Evolutionary conservation across 1,140 invertebrate species (phyloP), one percentile per base, ranked within the genome.

Genomic region (Tribolium castaneum): DNA sequence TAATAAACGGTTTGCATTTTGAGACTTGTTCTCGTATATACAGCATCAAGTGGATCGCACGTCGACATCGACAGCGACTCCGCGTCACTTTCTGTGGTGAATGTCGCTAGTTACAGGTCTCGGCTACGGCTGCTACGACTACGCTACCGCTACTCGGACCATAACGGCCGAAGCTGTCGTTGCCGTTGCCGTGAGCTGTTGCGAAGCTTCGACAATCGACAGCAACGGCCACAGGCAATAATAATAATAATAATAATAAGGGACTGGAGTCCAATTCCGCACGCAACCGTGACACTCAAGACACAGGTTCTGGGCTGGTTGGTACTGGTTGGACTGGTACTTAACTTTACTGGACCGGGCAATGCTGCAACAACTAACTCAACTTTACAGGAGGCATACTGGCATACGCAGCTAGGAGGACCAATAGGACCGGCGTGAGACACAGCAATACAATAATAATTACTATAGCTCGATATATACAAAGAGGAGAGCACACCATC

Each of bases 311-410:
- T 75, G 30, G 70, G 70, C 51, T 34, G 16, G 16, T 19, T 19
- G 52, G 52, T 75, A 75, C 49, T 74, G 70, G 50, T 51, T 50
- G 70, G 50, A 72, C 70, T 72, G 70, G 59, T 76, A 76, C 54
- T 75, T 62, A 49, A 72, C 54, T 76, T 34, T 70, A 70, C 62
- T 70, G 62, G 50, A 71, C 56, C 76, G 74, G 76, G 78, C 79
- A 79, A 79, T 79, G 72, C 77, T 79, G 72, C 79, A 82, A 81
- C 49, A 70, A 75, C 78, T 80, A 80, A 81, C n/a, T 70, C 78
- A 80, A 82, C 76, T 80, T 80, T 80, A 80, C 76, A 77, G 78
- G 80, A 78, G 78, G 80, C 81, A 81, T 81, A 73, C 70, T 76
- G 78, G 79, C 81, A 81, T 81, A 77, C 74, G 75, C 80, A 82